Conservation (phyloP, 2,113 vertebrate species). For the Castor canadensis region DNA sequence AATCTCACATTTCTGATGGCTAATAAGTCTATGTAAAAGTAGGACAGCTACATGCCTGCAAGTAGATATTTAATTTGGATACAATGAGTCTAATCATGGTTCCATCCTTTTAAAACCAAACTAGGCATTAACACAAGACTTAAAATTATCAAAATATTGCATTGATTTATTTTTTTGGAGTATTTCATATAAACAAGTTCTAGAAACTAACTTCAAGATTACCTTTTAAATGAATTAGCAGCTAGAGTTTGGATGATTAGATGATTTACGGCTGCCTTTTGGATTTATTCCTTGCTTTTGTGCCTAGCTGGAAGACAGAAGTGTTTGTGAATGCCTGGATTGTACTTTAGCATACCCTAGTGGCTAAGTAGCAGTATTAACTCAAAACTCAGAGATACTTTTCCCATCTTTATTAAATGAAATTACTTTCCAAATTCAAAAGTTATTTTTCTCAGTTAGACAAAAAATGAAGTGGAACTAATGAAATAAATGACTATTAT, state of each 20-base stretch:
- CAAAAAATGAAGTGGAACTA: not conserved
- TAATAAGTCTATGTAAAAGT: not conserved
- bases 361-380: conserved; percentile 77
- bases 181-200: conserved; percentile 33
- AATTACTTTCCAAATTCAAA: not conserved
- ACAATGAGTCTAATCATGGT: conserved; percentile 12
- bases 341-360: conserved; percentile 85
- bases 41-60: not conserved
- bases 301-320: not conserved
- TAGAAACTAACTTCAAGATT: not conserved
- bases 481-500: not conserved
- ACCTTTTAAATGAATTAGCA: not conserved
- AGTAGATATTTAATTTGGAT: not conserved
- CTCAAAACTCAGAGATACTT: conserved; percentile 16
- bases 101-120: conserved; percentile 30
- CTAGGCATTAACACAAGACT: not conserved
- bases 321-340: conserved; percentile 44
- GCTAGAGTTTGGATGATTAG: not conserved
- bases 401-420: not conserved
- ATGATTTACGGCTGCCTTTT: conserved; percentile 1
- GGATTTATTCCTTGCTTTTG: not conserved
- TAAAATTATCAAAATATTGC: not conserved
- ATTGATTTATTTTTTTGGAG: not conserved
- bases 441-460: conserved; percentile 28
- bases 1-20: not conserved